Base-by-base conservation (phyloP, 2,797 vertebrate genomes). In the Caiman crocodilus region DNA sequence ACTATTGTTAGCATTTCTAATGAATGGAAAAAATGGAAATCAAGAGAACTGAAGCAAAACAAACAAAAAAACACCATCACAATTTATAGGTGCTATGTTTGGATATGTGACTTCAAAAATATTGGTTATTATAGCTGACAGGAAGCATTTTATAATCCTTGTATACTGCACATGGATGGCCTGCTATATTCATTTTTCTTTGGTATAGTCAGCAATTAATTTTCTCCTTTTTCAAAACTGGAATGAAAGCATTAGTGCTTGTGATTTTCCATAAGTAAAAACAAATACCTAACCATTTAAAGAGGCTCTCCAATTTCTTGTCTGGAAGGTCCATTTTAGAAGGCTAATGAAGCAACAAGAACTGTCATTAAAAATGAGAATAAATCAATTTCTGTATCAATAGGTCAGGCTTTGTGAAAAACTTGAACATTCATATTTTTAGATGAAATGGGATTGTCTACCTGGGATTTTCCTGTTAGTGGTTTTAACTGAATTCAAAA, bases 181-280 rank as follows among this genome's bases (percentile, higher is more conserved):
- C 56, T 90, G 35, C 0, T 20, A 9, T 23, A 74, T 59, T 82
- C 2, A 42, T 94, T 88, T 71, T 78, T 50, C 42, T 35, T 89
- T 5, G 69, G 18, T 59, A 87, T 93, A 57, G 76, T 81, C 10
- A 90, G 11, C 23, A 55, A 65, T 30, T 16, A 78, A 64, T 63
- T 76, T 60, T 88, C 61, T 95, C 69, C 78, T 86, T 79, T 74
- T 82, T 88, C 56, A 92, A 57, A 90, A 50, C 50, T 86, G 63
- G 20, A 74, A 57, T 90, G 79, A 93, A 42, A 71, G 35, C 82
- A 88, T 8, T 0, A 0, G 4, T 71, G 30, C 5, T 71, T 71
- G 30, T 69, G 30, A 35, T 32, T 21, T 86, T 91, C 63, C n/a
- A 87, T 57, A 82, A 42, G 35, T 64, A 82, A 89, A 95, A 92